Conservation (phyloP, 2,888 invertebrate genomes). For the Agriopis leucophaearia region DNA sequence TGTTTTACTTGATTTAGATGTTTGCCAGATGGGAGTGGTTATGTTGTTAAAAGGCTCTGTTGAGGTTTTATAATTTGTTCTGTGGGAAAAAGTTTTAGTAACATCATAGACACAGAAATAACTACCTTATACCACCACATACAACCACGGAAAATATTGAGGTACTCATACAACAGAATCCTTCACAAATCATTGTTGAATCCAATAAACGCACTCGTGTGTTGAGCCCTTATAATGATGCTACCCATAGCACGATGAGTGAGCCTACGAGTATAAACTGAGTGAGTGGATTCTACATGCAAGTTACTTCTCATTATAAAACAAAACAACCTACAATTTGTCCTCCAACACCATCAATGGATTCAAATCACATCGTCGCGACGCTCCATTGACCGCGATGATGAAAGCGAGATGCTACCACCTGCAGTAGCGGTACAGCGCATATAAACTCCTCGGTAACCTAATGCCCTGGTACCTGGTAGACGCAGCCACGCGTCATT, state of each 20-base stretch:
- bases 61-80: background rate
- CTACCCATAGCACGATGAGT: background rate
- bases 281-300: background rate
- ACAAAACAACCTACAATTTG: background rate
- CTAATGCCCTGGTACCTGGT: constrained; percentile 60
- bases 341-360: constrained; percentile 18
- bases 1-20: constrained; percentile 32
- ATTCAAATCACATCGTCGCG: constrained; percentile 47
- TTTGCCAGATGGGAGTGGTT: background rate
- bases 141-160: too few species aligned
- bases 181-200: too few species aligned
- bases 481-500: constrained; percentile 42
- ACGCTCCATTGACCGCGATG: constrained; percentile 52
- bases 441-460: constrained; percentile 47
- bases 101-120: background rate
- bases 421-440: constrained; percentile 33
- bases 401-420: constrained; percentile 50
- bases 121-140: background rate
- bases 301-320: constrained; percentile 9
- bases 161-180: constrained; percentile 44
- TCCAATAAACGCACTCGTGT: constrained; percentile 49
- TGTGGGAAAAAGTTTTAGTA: background rate
- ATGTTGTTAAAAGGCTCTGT: background rate
- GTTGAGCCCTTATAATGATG: constrained; percentile 5
- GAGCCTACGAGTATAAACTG: background rate